phyloP scores from a whole-genome alignment of 30 jellyfish, hydroid and myxozoan species.

The Mastigias papua region DNA sequence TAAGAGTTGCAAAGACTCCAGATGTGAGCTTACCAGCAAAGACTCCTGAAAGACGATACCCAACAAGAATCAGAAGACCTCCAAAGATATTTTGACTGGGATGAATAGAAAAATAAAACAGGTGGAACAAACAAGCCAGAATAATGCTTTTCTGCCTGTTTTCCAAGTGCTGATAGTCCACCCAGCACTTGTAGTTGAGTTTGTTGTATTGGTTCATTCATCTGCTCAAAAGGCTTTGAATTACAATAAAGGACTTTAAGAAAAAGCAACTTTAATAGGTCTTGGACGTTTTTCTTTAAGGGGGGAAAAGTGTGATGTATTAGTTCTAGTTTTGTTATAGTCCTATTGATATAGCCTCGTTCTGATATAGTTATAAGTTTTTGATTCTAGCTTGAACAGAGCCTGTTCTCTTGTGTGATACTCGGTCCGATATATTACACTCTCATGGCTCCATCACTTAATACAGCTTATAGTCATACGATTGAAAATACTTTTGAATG shows the following conservation, averaged over 20 bases:
- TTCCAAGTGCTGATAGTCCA: constrained; percentile 59
- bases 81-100: constrained; percentile 61
- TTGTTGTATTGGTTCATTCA: constrained; percentile 26
- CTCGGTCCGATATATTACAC: constrained; percentile 25
- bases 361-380: not conserved
- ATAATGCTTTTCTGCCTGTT: constrained; percentile 50
- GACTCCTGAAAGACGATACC: constrained; percentile 54
- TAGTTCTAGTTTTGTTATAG: constrained; percentile 29
- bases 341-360: constrained; percentile 39
- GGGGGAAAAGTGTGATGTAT: constrained; percentile 57
- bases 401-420: not conserved
- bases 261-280: not conserved
- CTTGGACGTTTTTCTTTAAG: constrained; percentile 38
- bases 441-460: too few species aligned
- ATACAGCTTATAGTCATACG: too few species aligned
- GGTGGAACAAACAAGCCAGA: constrained; percentile 45
- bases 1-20: constrained; percentile 48
- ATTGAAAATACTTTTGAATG: too few species aligned
- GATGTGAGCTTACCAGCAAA: constrained; percentile 60
- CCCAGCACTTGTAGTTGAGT: constrained; percentile 64
- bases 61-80: constrained; percentile 49
- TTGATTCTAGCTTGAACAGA: not conserved
- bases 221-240: constrained; percentile 2
- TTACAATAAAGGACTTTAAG: constrained; percentile 40
- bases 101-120: constrained; percentile 29